phyloP scores from a whole-genome alignment of 2,113 vertebrate genomes.

The Vulpes lagopus region DNA sequence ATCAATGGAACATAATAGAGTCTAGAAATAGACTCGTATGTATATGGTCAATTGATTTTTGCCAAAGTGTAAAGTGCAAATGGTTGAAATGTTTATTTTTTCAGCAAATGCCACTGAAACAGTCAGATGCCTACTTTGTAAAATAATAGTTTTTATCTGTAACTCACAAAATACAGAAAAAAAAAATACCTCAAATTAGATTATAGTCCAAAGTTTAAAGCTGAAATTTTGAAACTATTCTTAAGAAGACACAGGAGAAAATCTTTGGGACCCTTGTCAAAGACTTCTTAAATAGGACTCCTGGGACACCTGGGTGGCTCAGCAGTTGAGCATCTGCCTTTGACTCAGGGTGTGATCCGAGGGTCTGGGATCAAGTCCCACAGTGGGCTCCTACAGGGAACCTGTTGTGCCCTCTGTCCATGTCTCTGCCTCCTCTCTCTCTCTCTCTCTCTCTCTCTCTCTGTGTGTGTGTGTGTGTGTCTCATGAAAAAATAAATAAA shows the following conservation, averaged over 20 bases:
- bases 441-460: too few species aligned
- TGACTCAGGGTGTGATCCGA: too few species aligned
- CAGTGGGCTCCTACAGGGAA: too few species aligned
- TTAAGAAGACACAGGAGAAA: neutral
- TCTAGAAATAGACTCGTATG: slow-evolving; percentile 37
- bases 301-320: too few species aligned
- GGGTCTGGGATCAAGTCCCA: too few species aligned
- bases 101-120: neutral
- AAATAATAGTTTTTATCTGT: neutral
- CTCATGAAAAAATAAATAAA: too few species aligned
- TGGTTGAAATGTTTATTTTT: slow-evolving; percentile 45
- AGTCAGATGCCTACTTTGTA: neutral
- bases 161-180: neutral
- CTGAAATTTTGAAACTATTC: neutral
- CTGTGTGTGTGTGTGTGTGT: too few species aligned
- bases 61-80: neutral
- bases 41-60: slow-evolving; percentile 48
- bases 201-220: neutral
- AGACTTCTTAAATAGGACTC: neutral
- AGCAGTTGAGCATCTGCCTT: too few species aligned
- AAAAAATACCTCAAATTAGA: neutral
- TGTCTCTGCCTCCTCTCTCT: too few species aligned
- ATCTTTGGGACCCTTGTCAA: neutral
- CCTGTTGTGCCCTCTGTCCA: too few species aligned
- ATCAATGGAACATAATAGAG: slow-evolving; percentile 30